Base-by-base conservation (phyloP, 2,113 vertebrate genomes). In the Grus americana region DNA sequence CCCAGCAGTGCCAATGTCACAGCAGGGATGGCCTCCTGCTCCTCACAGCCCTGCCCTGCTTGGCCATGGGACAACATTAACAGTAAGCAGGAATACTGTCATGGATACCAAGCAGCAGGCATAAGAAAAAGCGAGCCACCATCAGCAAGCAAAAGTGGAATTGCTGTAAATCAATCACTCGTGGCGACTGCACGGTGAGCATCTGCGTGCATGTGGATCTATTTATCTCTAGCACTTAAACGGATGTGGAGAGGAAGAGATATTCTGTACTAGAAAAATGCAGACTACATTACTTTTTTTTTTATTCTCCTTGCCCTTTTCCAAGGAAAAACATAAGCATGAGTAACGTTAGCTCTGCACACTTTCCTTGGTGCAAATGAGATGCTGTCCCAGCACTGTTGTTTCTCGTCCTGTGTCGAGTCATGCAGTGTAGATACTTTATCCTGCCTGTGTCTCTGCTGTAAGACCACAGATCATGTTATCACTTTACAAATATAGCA, bases 401-500 rank as follows among this genome's bases (percentile, higher is more conserved):
- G 86, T 97, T 97, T 93, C 94, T 95, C 14, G 17, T 36, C 78
- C 96, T 38, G 38, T 96, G 95, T 96, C 91, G 97, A 98, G 93
- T 98, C 97, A 98, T 95, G 79, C 61, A 82, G 97, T 88, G 72
- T 86, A 96, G 97, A 98, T 97, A 98, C 92, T 95, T 92, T 96
- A 97, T 97, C 96, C 96, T 93, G 93, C 96, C 86, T 5, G 23
- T 96, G 96, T 94, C 92, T 88, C 83, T 94, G 94, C 92, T 94
- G 55, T 94, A 73, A 79, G 80, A 88, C 88, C 67, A 61, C 83
- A 97, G 97, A 98, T 98, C 98, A 98, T 98, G 88, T 98, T 98
- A 97, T 97, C 98, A 94, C 79, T 82, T 96, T 98, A 98, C 97
- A 98, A 98, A 98, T 98, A 98, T 98, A 98, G 98, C 97, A 95